Conservation (phyloP, 1,140 invertebrate species). For the Babylonia areolata region DNA sequence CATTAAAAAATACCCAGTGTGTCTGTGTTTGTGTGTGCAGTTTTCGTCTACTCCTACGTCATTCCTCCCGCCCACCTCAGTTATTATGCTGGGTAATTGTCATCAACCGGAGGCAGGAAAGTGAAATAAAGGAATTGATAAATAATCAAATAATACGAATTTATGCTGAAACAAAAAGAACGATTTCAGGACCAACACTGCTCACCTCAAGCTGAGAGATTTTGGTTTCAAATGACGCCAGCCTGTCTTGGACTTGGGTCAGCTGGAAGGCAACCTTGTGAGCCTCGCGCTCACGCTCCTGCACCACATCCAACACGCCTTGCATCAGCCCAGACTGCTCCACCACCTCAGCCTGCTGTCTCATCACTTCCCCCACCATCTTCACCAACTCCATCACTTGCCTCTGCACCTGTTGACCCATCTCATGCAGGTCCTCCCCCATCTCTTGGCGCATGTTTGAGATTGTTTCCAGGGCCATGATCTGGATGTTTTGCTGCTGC, state of each 20-base stretch:
- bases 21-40: no score
- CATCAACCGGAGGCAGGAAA: no score
- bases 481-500: neutral
- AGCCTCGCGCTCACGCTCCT: neutral
- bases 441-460: neutral
- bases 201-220: neutral
- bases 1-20: no score
- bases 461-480: neutral
- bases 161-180: no score
- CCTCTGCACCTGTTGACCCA: neutral
- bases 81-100: no score
- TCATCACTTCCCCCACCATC: neutral
- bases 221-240: neutral
- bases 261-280: neutral
- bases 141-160: no score
- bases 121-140: neutral
- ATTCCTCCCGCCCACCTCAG: no score
- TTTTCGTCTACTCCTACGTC: no score
- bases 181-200: no score
- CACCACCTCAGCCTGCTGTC: neutral
- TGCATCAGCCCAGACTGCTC: neutral
- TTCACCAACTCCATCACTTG: neutral
- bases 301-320: neutral
- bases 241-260: neutral
- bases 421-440: neutral